Base-by-base conservation (phyloP, 2,797 vertebrate species). In the Chelidonichthys spinosus region DNA sequence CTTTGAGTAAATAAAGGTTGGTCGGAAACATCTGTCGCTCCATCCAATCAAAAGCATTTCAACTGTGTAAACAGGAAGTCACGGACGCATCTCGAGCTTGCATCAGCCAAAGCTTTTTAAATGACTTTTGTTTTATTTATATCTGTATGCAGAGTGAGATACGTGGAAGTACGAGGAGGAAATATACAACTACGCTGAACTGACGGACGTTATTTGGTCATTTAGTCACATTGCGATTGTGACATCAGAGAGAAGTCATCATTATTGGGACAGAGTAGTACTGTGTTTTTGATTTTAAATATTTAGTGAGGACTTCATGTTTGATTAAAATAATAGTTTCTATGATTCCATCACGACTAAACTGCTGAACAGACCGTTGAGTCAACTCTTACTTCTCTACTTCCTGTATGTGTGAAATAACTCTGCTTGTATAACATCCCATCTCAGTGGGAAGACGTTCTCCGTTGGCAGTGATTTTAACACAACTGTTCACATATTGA, bases 371-470 rank as follows among this genome's bases (percentile, higher is more conserved):
- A 63, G 33, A 74, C 42, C 52, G 49, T 50, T 66, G 56, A 25
- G 13, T 74, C 25, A 55, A 33, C 25, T 43, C 13, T 33, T 25
- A 40, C 50, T 62, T 67, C 53, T 55, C 42, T 55, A 3, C 42
- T 18, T 10, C 46, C 17, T 50, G 47, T 53, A 53, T 42, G 52
- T 62, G 60, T 74, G 18, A 64, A 40, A 58, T 42, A n/a, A 15
- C 55, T 32, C 13, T 6, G 50, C 56, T 55, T 15, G 36, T 25
- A 70, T 11, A 44, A 67, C 63, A 50, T 62, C n/a, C n/a, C 63
- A 65, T 63, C 35, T 78, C 36, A 72, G 5, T 39, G 49, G 58
- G 17, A 36, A 60, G n/a, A 63, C 63, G 69, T 58, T n/a, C 71
- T 74, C 46, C 37, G 47, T 75, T 65, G 39, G 44, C 40, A 43